Evolutionary conservation across 2,113 vertebrate species (phyloP).

Genomic region (Microcebus murinus): DNA sequence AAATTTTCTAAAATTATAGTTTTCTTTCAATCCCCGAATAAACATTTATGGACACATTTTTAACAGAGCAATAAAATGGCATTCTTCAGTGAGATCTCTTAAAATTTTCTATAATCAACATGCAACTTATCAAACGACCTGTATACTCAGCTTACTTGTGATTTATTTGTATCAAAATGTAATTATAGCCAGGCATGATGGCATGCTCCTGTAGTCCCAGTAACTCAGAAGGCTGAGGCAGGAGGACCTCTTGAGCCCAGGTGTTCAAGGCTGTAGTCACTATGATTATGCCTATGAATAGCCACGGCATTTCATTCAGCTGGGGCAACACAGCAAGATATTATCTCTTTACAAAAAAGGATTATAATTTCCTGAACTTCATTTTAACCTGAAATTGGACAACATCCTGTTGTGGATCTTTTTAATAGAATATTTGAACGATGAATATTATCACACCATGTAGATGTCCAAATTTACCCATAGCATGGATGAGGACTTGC

Average conservation of each 20-base stretch:
- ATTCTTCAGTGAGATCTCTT: background rate
- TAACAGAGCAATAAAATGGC: background rate
- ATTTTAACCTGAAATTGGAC: background rate
- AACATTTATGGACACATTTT: background rate
- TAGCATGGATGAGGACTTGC: background rate
- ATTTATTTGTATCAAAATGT: background rate
- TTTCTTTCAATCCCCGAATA: background rate
- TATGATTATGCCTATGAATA: background rate
- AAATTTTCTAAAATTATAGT: background rate
- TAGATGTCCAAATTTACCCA: background rate
- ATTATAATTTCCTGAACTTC: background rate
- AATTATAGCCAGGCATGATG: background rate
- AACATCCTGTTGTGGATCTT: background rate
- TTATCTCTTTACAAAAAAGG: background rate
- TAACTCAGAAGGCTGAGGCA: background rate
- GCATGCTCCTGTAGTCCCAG: background rate
- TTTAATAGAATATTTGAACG: background rate
- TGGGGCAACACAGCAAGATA: accelerated
- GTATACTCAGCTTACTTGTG: background rate
- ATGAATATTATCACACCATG: background rate
- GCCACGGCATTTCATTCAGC: background rate
- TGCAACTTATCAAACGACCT: background rate
- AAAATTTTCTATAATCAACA: background rate
- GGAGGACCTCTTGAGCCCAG: background rate
- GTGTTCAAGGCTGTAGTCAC: background rate